Conservation (phyloP, 1,140 invertebrate species). For the Pseudomyrmex sp. region DNA sequence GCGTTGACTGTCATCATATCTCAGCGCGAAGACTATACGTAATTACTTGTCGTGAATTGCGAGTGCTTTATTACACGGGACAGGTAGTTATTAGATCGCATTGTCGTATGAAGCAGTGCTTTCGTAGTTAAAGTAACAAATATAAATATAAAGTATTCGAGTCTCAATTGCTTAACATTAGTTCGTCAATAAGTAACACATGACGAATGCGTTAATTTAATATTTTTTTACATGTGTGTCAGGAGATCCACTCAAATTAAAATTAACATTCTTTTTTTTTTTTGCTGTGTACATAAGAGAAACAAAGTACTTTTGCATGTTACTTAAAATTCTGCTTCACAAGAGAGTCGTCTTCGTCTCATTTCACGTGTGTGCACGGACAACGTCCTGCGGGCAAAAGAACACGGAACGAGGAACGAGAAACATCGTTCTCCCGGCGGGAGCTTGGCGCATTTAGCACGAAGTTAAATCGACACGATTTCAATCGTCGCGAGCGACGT, state of each 20-base stretch:
- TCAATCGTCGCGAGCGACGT: conserved; percentile 50
- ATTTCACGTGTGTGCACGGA: background rate
- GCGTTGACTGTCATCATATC: conserved; percentile 52
- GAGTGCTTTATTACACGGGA: background rate
- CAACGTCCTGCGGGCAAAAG: background rate
- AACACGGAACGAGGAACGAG: background rate
- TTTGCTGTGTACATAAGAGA: no score
- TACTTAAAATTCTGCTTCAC: background rate
- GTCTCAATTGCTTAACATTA: no score
- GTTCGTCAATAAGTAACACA: no score
- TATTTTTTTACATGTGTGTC: no score
- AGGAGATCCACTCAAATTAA: no score
- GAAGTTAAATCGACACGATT: conserved; percentile 51
- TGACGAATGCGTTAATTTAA: no score
- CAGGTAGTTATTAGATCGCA: background rate
- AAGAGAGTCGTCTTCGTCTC: conserved; percentile 1
- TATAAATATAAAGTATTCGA: no score
- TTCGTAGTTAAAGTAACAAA: no score
- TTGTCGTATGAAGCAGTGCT: background rate
- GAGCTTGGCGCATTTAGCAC: conserved; percentile 16
- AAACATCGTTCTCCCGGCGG: conserved; percentile 1
- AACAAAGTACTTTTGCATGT: no score
- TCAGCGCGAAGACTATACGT: background rate
- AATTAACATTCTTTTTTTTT: background rate
- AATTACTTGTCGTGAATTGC: background rate